Evolutionary conservation across 2,113 vertebrate species (phyloP), one percentile per base, ranked within the genome.

Genomic region (Myrmophylax atrothorax): DNA sequence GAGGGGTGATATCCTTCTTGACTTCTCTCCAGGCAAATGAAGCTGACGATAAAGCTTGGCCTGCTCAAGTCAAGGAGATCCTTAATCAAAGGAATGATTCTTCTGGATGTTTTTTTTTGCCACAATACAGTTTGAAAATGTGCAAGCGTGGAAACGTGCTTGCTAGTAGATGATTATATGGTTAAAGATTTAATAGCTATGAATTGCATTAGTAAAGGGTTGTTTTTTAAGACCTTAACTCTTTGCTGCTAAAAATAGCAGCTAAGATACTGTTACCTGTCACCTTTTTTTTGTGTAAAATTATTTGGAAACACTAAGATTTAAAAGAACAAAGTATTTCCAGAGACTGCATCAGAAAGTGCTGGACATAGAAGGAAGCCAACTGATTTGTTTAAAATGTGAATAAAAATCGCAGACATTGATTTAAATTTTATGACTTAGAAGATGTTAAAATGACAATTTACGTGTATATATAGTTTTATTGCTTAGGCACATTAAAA

Each of bases 61-160:
- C 4, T 63, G 28, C 33, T 93, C 6, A 50, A 59, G 44, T 87
- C 35, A 53, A 67, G 66, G 16, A 37, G 22, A 38, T 73, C 28
- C 35, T 64, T 90, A 42, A 38, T 37, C 19, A 67, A 82, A 72
- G 29, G 14, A 69, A 67, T 55, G 7, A 55, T 75, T 42, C 9
- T 83, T 88, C 23, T 49, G 10, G 18, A 40, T 9, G 3, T 1
- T 0, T n/a, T 47, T 49, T 83, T 69, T 83, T 90, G 13, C 35
- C 46, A 29, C 17, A 11, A 16, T 56, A 33, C 10, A 42, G 14
- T 84, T 62, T 78, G 28, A 74, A 87, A 81, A 84, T 37, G n/a
- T 0, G 0, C 14, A 66, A 31, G n/a, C 5, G 11, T 46, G 9
- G 64, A 60, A 77, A 66, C 62, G 49, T 18, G 79, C 11, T 58